A percentile compares a stretch with the other conserved stretches of the same genome.
phyloP scores from a whole-genome alignment of 2,113 vertebrate species.

The Alosa alosa region DNA sequence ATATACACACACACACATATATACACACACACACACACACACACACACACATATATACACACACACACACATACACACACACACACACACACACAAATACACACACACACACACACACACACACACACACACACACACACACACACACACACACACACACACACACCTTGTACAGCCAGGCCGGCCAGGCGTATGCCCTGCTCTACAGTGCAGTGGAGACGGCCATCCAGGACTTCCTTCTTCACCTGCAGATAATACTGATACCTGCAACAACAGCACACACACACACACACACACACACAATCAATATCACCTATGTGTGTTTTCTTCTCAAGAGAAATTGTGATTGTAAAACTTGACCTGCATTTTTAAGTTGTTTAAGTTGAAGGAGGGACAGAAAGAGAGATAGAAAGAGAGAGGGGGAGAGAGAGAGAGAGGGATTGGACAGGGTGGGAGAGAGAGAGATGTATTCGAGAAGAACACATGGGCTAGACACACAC shows the following conservation, averaged over 20 bases:
- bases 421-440: background rate
- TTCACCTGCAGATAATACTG: conserved; percentile 98
- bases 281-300: conserved; percentile 16
- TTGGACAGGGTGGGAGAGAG: background rate
- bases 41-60: too few species aligned
- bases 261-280: conserved; percentile 70
- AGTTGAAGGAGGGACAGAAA: too few species aligned
- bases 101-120: background rate
- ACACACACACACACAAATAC: background rate
- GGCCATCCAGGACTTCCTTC: conserved; percentile 90
- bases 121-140: background rate
- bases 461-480: background rate
- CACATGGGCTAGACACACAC: background rate
- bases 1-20: too few species aligned
- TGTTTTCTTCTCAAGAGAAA: background rate
- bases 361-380: too few species aligned
- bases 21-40: too few species aligned
- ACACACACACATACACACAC: too few species aligned
- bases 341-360: too few species aligned
- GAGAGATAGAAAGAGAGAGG: background rate
- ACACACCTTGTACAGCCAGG: conserved; percentile 90
- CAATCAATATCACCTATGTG: background rate
- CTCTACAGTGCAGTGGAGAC: conserved; percentile 81
- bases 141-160: background rate
- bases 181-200: conserved; percentile 89